phyloP scores from a whole-genome alignment of 2,888 invertebrate species.

The Holacanthella duospinosa region DNA sequence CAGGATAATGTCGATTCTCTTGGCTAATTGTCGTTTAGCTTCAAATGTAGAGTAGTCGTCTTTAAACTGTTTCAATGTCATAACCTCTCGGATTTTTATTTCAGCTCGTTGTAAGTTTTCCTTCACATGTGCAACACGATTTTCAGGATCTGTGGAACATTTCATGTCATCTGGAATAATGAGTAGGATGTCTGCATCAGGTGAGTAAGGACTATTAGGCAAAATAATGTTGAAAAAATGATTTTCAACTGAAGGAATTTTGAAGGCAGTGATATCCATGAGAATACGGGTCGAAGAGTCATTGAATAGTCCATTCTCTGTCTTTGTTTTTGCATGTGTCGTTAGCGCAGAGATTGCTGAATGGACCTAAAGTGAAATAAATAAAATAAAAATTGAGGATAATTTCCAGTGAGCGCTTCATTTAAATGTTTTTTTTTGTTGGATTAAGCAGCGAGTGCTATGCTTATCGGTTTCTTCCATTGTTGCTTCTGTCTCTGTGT shows the following conservation, averaged over 20 bases:
- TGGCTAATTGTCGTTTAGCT: conserved; percentile 27
- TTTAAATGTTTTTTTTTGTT: neutral
- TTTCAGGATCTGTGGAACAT: conserved; percentile 21
- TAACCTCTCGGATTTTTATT: conserved; percentile 30
- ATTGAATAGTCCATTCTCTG: conserved; percentile 20
- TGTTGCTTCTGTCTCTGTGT: no score
- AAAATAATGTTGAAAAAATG: conserved; percentile 30
- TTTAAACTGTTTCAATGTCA: conserved; percentile 29
- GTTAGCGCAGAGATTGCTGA: neutral
- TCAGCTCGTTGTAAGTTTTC: conserved; percentile 20
- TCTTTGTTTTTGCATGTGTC: neutral
- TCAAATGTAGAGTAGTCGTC: conserved; percentile 32
- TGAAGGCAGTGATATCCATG: conserved; percentile 27
- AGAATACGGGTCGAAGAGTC: conserved; percentile 22
- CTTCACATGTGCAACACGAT: conserved; percentile 25
- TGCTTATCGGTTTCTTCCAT: no score
- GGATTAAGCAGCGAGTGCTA: neutral
- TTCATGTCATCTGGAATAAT: conserved; percentile 26
- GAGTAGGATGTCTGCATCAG: conserved; percentile 26
- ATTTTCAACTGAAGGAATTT: conserved; percentile 22
- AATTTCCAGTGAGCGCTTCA: no score
- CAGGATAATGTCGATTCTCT: conserved; percentile 29
- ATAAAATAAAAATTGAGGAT: neutral
- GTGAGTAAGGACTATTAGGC: conserved; percentile 23
- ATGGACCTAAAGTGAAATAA: conserved; percentile 2